Base-by-base conservation (phyloP, 35 echinoderm and acorn worm genomes). In the Holothuria glaberrima region DNA sequence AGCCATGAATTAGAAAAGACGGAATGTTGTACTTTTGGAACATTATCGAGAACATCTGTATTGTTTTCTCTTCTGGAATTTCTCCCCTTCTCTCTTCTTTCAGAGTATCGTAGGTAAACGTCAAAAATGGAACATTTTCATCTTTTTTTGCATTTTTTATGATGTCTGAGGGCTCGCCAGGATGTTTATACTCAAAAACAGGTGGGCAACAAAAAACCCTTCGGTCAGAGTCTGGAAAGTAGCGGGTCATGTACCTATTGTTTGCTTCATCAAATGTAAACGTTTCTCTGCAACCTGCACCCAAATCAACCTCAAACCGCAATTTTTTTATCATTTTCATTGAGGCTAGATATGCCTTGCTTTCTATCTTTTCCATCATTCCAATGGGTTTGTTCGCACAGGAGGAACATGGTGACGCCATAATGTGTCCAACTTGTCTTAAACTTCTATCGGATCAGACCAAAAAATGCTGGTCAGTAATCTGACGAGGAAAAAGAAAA, bases 201-300 rank as follows among this genome's bases (percentile, higher is more conserved):
- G 71, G 71, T n/a, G 71, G 71, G 20, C 71, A 75, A 41, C 32
- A 16, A 24, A 34, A 41, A 31, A 33, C 29, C 35, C 16, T 36
- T 75, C 46, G 9, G 46, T 75, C 32, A 13, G 34, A 75, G 21
- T 75, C 3, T 41, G 71, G 71, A 41, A 75, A 75, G 19, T 38
- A 30, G 1, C 71, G 71, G 46, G 32, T 75, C 71, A 75, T 41
- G 33, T 75, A 75, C 30, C 34, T 36, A n/a, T 75, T 44, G 18
- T 44, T 75, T 44, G 71, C 71, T 44, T 75, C 71, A 30, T 75
- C 71, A 75, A 75, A 75, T 44, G 20, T 75, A 16, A 75, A 44
- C 10, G 18, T 24, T 75, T 75, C 71, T 30, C 22, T 75, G 71
- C n/a, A 30, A 2, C 71, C 71, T 75, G 71, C 71, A n/a, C 71